Evolutionary conservation across 2,797 vertebrate species (phyloP), one percentile per base, ranked within the genome.

Genomic region (Schizothorax lantsangensis): DNA sequence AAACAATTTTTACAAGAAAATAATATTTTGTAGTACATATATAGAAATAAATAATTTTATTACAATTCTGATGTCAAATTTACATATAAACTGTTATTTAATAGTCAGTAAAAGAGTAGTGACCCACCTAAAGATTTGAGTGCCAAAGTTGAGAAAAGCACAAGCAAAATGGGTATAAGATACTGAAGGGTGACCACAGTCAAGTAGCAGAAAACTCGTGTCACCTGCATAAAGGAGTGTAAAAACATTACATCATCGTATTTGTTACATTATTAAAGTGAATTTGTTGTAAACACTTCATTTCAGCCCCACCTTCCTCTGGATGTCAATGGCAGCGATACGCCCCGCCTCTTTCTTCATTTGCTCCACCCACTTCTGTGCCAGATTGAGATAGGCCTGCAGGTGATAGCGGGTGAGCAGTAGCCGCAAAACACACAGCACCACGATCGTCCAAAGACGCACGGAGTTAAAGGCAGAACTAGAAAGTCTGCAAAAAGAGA

Each of bases 181-280:
- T 99, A 99, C 92, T 99, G 98, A 85, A 99, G 93, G 14, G 96
- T 97, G 84, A 99, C 96, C 47, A 99, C 97, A 0, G 97, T 94
- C 90, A 99, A 93, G 86, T 99, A 99, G 92, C 97, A 98, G 92
- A 97, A 99, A 86, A 99, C 96, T 52, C 97, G 95, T 0, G 96
- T 96, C 84, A 99, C 95, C 98, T 99, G 93, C 4, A 89, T 2
- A 38, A 26, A 83, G 11, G 2, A 4, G 38, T 40, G 30, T 12
- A 38, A 43, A 66, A 68, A 33, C 17, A 74, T 30, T 4, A 33
- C 38, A 73, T 26, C 38, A 77, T 33, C 0, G 1, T 14, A 57
- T 57, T 38, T 57, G 54, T 57, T 38, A 78, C 30, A 54, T 36
- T 21, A 38, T 54, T 36, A 38, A 36, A 4, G 19, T 23, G 10